A percentile compares a stretch with the other conserved stretches of the same genome.
Evolutionary conservation across 2,888 invertebrate species (phyloP).

Genomic region (Escarpia spicata): DNA sequence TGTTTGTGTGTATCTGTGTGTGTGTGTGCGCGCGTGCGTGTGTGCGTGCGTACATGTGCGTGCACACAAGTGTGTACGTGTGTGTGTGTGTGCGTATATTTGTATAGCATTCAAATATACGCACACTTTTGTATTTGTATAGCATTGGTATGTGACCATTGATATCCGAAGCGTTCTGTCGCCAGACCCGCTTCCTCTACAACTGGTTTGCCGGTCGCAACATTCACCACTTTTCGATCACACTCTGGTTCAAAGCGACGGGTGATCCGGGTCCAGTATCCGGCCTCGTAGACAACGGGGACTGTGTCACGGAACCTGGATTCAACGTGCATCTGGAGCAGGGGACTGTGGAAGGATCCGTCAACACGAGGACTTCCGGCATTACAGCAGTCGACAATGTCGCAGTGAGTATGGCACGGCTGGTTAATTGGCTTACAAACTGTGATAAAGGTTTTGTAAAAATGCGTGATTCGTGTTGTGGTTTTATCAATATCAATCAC

Average conservation of each 20-base stretch:
- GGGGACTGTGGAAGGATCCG: not conserved
- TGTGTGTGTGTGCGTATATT: too few species aligned
- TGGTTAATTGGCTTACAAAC: not conserved
- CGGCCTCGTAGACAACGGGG: not conserved
- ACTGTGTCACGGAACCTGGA: not conserved
- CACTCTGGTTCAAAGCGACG: not conserved
- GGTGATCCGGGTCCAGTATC: constrained; percentile 5
- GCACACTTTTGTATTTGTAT: not conserved
- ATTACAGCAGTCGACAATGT: not conserved
- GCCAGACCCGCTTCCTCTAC: not conserved
- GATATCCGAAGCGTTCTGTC: not conserved
- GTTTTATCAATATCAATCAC: too few species aligned
- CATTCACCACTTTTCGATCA: constrained; percentile 1
- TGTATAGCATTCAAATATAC: too few species aligned
- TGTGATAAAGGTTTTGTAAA: too few species aligned
- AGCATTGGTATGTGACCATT: not conserved
- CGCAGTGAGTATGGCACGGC: not conserved
- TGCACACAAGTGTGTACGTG: too few species aligned
- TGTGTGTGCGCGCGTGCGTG: too few species aligned
- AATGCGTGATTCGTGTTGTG: too few species aligned
- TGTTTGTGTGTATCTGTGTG: too few species aligned
- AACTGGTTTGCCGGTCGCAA: not conserved
- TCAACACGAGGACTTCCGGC: not conserved
- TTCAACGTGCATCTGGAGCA: not conserved
- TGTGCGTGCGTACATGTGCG: too few species aligned